These are phyloP conservation scores for Hemiscyllium ocellatum DNA, from an alignment of 2,113 vertebrate species.

Conservation along the genomic window DNA sequence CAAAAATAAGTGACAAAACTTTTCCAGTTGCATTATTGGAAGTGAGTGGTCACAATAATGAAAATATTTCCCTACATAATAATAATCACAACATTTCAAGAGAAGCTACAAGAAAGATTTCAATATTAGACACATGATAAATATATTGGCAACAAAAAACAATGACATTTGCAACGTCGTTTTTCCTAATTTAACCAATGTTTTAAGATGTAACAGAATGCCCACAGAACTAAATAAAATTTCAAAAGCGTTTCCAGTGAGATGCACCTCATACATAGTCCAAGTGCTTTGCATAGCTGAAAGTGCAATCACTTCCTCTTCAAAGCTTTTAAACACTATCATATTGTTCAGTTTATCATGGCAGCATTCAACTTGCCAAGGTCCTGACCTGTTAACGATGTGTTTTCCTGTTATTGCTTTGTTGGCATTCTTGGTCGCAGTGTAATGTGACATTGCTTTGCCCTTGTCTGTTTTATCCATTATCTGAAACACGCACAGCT, in stretches of 20 bases:
- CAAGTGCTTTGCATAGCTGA: conserved; percentile 29
- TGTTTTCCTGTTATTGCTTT: conserved; percentile 35
- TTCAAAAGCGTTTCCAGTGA: not conserved
- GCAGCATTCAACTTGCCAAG: conserved; percentile 9
- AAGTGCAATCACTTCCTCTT: conserved; percentile 18
- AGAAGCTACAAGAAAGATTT: not conserved
- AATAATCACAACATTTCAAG: not conserved
- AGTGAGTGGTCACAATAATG: not conserved
- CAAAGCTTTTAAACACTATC: conserved; percentile 36
- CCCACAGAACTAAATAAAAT: not conserved
- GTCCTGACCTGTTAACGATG: conserved; percentile 27
- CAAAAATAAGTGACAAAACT: not conserved
- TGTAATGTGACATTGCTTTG: conserved; percentile 20
- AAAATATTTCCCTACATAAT: not conserved
- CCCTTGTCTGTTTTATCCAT: conserved; percentile 25
- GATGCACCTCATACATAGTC: not conserved
- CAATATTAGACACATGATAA: not conserved
- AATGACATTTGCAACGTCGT: not conserved
- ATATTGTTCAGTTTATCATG: conserved; percentile 23
- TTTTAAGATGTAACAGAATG: not conserved
- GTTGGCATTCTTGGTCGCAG: conserved; percentile 21
- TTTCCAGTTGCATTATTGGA: not conserved
- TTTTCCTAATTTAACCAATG: not conserved
- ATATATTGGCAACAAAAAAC: not conserved
- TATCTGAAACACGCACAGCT: conserved; percentile 10